These are phyloP conservation scores for Drosophila serrata DNA, from an alignment of 1,140 invertebrate genomes.

Conservation along the genomic window DNA sequence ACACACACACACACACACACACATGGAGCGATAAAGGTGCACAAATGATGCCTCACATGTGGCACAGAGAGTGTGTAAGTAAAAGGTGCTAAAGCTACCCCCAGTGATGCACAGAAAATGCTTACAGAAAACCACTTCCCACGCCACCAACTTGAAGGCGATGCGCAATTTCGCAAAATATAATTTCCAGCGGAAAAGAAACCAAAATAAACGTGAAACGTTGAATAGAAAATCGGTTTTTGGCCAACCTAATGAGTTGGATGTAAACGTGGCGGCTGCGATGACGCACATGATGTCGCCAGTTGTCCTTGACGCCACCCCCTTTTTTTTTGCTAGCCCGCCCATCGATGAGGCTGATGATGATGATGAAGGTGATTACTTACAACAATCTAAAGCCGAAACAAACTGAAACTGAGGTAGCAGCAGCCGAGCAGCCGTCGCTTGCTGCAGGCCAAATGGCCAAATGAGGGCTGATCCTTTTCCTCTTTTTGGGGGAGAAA, in stretches of 20 bases:
- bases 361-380: conserved; percentile 83
- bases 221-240: conserved; percentile 30
- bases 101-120: conserved; percentile 27
- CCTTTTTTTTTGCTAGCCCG: background rate
- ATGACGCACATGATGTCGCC: conserved; percentile 82
- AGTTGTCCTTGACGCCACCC: conserved; percentile 72
- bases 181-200: conserved; percentile 24
- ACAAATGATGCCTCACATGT: conserved; percentile 35
- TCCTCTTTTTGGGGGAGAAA: conserved; percentile 26
- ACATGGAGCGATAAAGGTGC: conserved; percentile 73
- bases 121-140: conserved; percentile 14
- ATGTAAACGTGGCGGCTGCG: conserved; percentile 63
- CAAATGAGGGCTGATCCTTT: conserved; percentile 72
- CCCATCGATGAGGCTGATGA: conserved; percentile 56
- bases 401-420: conserved; percentile 58
- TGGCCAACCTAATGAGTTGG: conserved; percentile 67
- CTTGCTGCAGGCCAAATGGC: conserved; percentile 65
- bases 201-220: conserved; percentile 2
- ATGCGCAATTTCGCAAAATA: conserved; percentile 73
- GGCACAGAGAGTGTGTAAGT: conserved; percentile 30
- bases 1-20: conserved; percentile 27
- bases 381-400: conserved; percentile 57
- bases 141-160: conserved; percentile 28
- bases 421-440: conserved; percentile 45
- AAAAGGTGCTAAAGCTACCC: conserved; percentile 71